Evolutionary conservation across 2,888 invertebrate genomes (phyloP), one percentile per base, ranked within the genome.

Genomic region (Andrena minutula): DNA sequence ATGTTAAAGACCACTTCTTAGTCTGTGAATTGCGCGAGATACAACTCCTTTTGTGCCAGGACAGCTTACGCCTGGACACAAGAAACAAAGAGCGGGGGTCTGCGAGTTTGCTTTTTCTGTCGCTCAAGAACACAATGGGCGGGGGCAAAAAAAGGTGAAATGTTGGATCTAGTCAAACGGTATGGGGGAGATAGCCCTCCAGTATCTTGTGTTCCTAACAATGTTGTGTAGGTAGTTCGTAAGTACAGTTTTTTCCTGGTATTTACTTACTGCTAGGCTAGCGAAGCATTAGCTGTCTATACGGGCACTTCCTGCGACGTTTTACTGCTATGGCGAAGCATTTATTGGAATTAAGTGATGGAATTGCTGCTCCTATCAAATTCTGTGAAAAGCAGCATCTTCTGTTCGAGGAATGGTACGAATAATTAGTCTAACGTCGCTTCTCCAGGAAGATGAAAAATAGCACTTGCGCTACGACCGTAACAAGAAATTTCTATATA

Each of bases 81-180:
- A 51, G 51, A n/a, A 20, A 20, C 51, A 51, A 49, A 20, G 64
- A 35, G 35, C 30, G 32, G 16, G 20, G 28, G 41, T n/a, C 16
- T 41, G 20, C 41, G 20, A 65, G 47, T 49, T 47, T 23, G 26
- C n/a, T 35, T 65, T 66, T 66, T 51, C 23, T 20, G 53, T 53
- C 26, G 23, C 23, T 56, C 10, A 56, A 56, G 23, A 23, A 56
- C 23, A 56, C 56, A 56, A 23, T 26, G 51, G 8, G 51, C 51
- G 51, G 20, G 8, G 20, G 51, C 2, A 53, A 53, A 53, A 8
- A 53, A 56, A 56, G 23, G 8, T 56, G 23, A 23, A 56, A 23
- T 23, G 56, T 23, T 56, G 56, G 23, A 56, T 56, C 23, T 23
- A 56, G 56, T 10, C 56, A 56, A 56, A 56, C 56, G 56, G 23